Evolutionary conservation across 2,797 vertebrate genomes (phyloP), one percentile per base, ranked within the genome.

Genomic region (Pogonophryne albipinna): DNA sequence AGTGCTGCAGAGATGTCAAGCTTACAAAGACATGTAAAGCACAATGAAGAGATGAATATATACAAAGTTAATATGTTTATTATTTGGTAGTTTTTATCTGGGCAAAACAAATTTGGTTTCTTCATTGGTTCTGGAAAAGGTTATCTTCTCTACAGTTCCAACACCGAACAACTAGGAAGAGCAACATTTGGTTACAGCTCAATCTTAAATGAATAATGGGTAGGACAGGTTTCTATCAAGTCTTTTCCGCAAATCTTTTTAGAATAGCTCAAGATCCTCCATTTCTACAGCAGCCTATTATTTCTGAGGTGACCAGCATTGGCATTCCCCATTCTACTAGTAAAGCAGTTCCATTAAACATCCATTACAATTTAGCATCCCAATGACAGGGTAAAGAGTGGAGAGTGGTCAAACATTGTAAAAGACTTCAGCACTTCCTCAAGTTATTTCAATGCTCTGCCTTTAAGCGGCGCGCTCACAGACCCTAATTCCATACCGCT

Each of bases 401-500:
- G 61, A 51, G 15, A 75, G 76, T 46, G 71, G 79, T 60, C 10
- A 72, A 84, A 66, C 55, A 76, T 64, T 68, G 27, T 41, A 41
- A 23, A 72, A 78, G 46, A 74, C 59, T 58, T 51, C 57, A 41
- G 76, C 50, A n/a, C 60, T 45, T 77, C 63, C 78, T 53, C 27
- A 23, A n/a, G 79, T 86, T 86, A 84, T 85, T 86, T 79, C 63
- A 80, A 71, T 49, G 16, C 58, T 27, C 71, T 34, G 56, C 77
- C 69, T 86, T 88, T 82, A 89, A 84, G 50, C 62, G 57, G 66
- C 34, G 7, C 47, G 41, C 80, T 76, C 65, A 14, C 87, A 83
- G 84, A 84, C 71, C 84, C 78, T 89, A 84, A 89, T 92, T 91
- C 88, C 74, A 86, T 79, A 87, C 75, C 42, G 10, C 83, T 76